These are phyloP conservation scores for Tiliacea aurago DNA, from an alignment of 2,888 invertebrate genomes.

Conservation along the genomic window DNA sequence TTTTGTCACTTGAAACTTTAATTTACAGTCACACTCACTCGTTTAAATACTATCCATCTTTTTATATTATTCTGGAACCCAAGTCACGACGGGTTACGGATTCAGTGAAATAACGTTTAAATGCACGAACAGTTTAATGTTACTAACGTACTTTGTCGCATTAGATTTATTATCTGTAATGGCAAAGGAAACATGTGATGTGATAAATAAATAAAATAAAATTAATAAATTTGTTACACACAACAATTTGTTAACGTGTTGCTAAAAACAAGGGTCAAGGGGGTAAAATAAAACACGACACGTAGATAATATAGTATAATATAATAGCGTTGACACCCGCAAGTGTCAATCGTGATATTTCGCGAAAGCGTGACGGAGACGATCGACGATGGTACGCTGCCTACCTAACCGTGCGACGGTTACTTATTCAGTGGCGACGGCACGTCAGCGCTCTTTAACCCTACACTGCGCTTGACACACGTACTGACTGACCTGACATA, in stretches of 20 bases:
- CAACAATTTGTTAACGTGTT: not conserved
- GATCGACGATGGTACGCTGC: not conserved
- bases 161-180: too few species aligned
- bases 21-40: too few species aligned
- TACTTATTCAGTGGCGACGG: too few species aligned
- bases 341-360: not conserved
- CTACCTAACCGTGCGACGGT: not conserved
- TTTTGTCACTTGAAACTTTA: too few species aligned
- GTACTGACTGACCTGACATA: not conserved
- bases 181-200: too few species aligned
- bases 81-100: not conserved
- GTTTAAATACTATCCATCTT: too few species aligned
- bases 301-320: not conserved
- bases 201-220: too few species aligned
- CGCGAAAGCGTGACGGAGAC: not conserved
- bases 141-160: too few species aligned
- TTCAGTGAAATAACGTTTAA: not conserved
- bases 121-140: not conserved
- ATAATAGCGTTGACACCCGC: not conserved
- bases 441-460: too few species aligned
- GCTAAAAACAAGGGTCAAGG: not conserved
- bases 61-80: not conserved
- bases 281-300: not conserved
- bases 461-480: not conserved
- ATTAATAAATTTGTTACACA: too few species aligned